Evolutionary conservation across 1,140 invertebrate species (phyloP).

Genomic region (Lepidurus couesii): DNA sequence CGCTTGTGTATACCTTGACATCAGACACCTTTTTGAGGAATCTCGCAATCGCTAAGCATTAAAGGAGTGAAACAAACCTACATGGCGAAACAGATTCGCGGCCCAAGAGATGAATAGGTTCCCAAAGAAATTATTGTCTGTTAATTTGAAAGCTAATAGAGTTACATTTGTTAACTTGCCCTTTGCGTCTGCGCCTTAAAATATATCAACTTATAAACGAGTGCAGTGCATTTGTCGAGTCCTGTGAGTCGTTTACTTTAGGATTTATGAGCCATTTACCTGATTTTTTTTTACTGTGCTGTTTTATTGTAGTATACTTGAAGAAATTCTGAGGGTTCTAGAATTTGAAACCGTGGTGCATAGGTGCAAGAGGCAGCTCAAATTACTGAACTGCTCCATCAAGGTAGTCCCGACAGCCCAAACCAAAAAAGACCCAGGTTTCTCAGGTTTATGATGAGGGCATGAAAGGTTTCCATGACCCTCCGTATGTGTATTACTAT

Average conservation of each 20-base stretch:
- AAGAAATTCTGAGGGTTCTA: not conserved
- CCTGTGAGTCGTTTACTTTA: not conserved
- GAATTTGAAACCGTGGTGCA: not conserved
- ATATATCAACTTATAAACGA: not conserved
- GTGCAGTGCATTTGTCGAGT: not conserved
- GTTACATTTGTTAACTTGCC: no score
- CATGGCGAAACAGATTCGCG: no score
- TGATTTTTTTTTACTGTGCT: not conserved
- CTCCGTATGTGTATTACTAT: not conserved
- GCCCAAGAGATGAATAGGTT: no score
- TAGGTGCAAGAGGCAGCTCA: not conserved
- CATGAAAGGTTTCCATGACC: constrained; percentile 5
- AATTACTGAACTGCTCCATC: not conserved
- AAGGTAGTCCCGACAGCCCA: constrained; percentile 1
- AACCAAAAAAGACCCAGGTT: constrained; percentile 9
- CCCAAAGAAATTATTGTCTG: no score
- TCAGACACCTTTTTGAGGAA: no score
- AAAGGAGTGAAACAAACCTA: no score
- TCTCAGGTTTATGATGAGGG: constrained; percentile 21
- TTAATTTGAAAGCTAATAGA: no score
- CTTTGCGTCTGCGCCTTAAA: not conserved
- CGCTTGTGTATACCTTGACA: not conserved
- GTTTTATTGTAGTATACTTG: not conserved
- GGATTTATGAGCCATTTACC: not conserved
- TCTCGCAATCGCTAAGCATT: no score